Conservation (phyloP, 2,797 vertebrate species). For the Zalophus californianus region DNA sequence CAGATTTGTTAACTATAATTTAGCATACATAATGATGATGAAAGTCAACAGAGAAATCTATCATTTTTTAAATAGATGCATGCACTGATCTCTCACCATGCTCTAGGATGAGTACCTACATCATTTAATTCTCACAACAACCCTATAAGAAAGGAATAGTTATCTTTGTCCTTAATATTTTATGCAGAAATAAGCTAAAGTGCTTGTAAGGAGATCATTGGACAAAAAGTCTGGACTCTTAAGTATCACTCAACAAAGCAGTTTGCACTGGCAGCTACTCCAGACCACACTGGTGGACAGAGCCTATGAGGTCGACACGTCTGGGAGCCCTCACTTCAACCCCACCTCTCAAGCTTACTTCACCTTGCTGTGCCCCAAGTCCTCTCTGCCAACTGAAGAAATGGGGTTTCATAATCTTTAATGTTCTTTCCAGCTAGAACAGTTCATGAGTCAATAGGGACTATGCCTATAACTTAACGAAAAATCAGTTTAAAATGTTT, state of each 20-base stretch:
- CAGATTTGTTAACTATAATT: not conserved
- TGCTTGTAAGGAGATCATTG: not conserved
- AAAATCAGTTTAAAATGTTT: not conserved
- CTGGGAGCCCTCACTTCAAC: not conserved
- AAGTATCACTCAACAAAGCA: not conserved
- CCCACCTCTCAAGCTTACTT: not conserved
- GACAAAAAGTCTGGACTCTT: not conserved
- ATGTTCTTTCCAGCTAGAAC: not conserved
- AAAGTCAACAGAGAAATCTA: not conserved
- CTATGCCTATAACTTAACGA: not conserved
- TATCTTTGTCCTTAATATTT: not conserved
- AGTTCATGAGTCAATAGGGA: not conserved
- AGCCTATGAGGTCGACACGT: not conserved
- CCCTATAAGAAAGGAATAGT: not conserved
- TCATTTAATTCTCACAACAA: not conserved
- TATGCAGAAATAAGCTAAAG: not conserved
- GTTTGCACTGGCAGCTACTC: not conserved
- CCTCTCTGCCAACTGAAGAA: not conserved
- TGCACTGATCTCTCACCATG: not conserved
- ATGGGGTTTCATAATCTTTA: not conserved
- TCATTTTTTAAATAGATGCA: not conserved
- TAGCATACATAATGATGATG: not conserved
- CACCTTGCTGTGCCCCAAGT: not conserved
- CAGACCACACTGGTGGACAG: not conserved
- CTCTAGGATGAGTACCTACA: not conserved